Base-by-base conservation (phyloP, 2,888 invertebrate species). In the Thelaira solivaga region DNA sequence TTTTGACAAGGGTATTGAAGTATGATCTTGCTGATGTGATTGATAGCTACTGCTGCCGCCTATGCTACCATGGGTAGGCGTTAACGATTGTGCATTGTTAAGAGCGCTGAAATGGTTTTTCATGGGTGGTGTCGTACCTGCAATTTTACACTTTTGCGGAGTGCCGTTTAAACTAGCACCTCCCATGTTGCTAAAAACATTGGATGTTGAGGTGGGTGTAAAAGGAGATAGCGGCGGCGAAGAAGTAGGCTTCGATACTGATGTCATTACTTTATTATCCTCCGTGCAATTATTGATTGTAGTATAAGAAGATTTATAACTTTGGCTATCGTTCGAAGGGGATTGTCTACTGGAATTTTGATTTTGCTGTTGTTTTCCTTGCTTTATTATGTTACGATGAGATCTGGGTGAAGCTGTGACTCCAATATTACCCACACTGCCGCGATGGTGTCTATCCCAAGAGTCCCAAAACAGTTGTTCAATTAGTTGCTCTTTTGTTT, bases 401-500 rank as follows among this genome's bases (percentile, higher is more conserved):
- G 86, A 78, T 10, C 88, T 83, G 4, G 88, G 88, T 1, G 88
- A 89, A 1, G 87, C 82, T 24, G 82, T 82, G 2, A 84, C 81
- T 2, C 85, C 87, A 72, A 86, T 86, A 65, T 86, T 90, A 22
- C 87, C 87, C 43, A 87, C 81, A 78, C 86, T 88, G 6, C 87
- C 87, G 18, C 88, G 86, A 80, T 87, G 88, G 65, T 84, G 82
- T 59, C 94, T 90, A 89, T 97, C 96, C 96, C 96, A 97, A 6
- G 96, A 97, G 89, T 97, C 97, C 97, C 97, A 98, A 90, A 95
- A 97, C 82, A 98, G 90, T 77, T 88, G 86, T 3, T 88, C 88
- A 11, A 87, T 85, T 61, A 87, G 82, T 29, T 73, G 80, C 43
- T 83, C 83, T 59, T 80, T 81, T 22, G 68, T 51, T 41, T 84